Evolutionary conservation across 2,888 invertebrate genomes (phyloP).

Genomic region (Pandemis corylana): DNA sequence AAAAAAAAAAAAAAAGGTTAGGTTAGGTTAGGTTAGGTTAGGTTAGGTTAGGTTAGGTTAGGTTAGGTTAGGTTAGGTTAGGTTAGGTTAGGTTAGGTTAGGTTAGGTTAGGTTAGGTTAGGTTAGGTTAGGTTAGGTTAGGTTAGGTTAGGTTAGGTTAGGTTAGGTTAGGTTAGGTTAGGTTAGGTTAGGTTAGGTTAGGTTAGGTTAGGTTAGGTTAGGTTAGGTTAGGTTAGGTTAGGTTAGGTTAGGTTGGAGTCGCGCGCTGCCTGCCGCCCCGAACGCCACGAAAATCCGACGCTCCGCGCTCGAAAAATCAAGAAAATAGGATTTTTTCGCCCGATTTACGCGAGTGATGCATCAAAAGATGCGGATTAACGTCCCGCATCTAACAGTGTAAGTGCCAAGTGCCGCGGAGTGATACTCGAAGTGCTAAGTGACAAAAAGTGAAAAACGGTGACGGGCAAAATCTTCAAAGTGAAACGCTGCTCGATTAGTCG

Average conservation of each 20-base stretch:
- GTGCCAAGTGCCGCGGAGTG: too few relatives aligned
- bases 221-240: constrained; percentile 43
- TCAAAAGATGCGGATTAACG: too few relatives aligned
- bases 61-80: constrained; percentile 29
- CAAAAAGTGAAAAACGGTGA: too few relatives aligned
- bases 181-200: constrained; percentile 25
- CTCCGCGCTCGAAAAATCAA: too few relatives aligned
- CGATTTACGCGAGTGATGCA: too few relatives aligned
- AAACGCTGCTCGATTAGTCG: too few relatives aligned
- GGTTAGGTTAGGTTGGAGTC: constrained; percentile 42
- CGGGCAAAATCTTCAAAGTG: too few relatives aligned
- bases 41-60: constrained; percentile 27
- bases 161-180: constrained; percentile 25
- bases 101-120: constrained; percentile 17
- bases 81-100: constrained; percentile 29
- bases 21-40: constrained; percentile 26
- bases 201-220: constrained; percentile 27
- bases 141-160: constrained; percentile 19
- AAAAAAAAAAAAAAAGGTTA: constrained; percentile 29
- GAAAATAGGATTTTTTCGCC: too few relatives aligned
- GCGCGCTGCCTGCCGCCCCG: too few relatives aligned
- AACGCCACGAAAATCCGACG: too few relatives aligned
- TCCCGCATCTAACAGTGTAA: too few relatives aligned
- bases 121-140: constrained; percentile 4
- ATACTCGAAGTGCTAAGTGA: too few relatives aligned